Conservation (phyloP, 2,113 vertebrate species). For the Neodon shergylaensis region DNA sequence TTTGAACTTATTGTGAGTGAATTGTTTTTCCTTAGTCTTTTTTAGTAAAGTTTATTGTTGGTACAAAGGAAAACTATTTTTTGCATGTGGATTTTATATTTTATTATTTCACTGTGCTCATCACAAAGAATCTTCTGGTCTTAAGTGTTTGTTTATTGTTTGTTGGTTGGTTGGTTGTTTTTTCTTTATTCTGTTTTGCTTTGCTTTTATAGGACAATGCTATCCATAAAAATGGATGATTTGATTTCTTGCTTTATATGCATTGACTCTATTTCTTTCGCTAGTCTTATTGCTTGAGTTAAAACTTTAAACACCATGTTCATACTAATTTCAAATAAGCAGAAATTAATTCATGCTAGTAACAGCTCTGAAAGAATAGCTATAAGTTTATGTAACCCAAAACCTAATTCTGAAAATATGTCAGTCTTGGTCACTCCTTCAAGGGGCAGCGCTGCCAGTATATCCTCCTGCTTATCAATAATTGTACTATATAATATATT, state of each 20-base stretch:
- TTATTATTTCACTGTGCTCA: not conserved
- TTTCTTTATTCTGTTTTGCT: no score
- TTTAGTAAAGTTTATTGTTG: not conserved
- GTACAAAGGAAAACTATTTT: not conserved
- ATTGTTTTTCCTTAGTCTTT: not conserved
- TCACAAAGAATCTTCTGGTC: not conserved
- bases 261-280: not conserved
- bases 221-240: not conserved
- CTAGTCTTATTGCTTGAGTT: not conserved
- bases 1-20: not conserved
- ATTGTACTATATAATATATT: not conserved
- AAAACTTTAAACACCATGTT: not conserved
- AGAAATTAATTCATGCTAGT: not conserved
- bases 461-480: not conserved
- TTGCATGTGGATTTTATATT: not conserved
- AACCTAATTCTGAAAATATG: not conserved
- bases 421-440: not conserved
- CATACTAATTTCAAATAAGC: not conserved
- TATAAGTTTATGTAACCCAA: not conserved
- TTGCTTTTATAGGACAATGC: no score
- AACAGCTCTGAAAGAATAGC: not conserved
- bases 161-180: no score
- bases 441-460: not conserved
- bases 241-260: not conserved
- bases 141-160: no score